Conservation (phyloP, 2,888 invertebrate species). For the Acleris laterana region DNA sequence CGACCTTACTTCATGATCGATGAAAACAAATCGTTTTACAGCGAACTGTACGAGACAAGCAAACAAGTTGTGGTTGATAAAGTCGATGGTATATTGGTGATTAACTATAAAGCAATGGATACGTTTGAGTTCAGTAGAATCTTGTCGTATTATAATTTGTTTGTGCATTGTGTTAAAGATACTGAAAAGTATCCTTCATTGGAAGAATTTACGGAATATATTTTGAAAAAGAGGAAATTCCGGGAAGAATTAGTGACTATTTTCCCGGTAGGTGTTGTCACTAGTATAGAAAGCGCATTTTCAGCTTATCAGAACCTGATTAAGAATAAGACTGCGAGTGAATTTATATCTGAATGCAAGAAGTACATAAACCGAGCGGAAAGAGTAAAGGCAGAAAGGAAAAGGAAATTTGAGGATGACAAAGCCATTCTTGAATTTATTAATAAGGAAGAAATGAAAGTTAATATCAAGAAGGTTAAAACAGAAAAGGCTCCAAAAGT, state of each 20-base stretch:
- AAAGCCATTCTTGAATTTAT: slow-evolving; percentile 45
- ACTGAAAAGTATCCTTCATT: slow-evolving; percentile 40
- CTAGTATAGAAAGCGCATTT: slow-evolving; percentile 20
- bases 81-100: slow-evolving; percentile 39
- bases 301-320: slow-evolving; percentile 37
- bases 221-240: slow-evolving; percentile 40
- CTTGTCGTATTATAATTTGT: slow-evolving; percentile 42
- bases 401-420: slow-evolving; percentile 39
- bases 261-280: slow-evolving; percentile 39
- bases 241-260: slow-evolving; percentile 40
- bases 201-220: slow-evolving; percentile 40
- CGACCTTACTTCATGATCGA: slow-evolving; percentile 48
- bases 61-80: slow-evolving; percentile 44
- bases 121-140: slow-evolving; percentile 44
- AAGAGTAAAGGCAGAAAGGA: slow-evolving; percentile 46
- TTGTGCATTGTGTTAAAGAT: slow-evolving; percentile 40
- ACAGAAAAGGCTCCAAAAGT: too few relatives aligned
- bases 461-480: slow-evolving; percentile 22
- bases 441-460: slow-evolving; percentile 39
- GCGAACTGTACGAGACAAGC: slow-evolving; percentile 41
- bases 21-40: slow-evolving; percentile 49
- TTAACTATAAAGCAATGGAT: slow-evolving; percentile 42
- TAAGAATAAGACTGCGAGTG: slow-evolving; percentile 35
- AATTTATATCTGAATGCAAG: slow-evolving; percentile 41
- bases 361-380: slow-evolving; percentile 39